Base-by-base conservation (phyloP, 2,888 invertebrate genomes). In the Caenorhabditis angaria region DNA sequence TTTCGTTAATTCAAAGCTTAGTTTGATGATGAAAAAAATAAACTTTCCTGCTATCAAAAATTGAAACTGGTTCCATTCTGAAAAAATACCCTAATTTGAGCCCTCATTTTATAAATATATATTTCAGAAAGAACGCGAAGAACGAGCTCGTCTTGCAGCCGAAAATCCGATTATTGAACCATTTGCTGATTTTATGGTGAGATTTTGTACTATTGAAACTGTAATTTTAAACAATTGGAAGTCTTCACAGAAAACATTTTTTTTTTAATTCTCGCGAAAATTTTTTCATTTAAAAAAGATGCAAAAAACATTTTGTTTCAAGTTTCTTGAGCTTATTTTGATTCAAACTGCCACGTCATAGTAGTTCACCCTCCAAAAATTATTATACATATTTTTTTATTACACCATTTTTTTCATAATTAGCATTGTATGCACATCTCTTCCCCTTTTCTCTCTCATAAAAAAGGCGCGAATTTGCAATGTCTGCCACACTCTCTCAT, bases 121-220 rank as follows among this genome's bases (percentile, higher is more conserved):
- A 20, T 57, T 57, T 8, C 14, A 64, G 47, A 48, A 22, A n/a
- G 72, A 73, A 41, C 25, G 68, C 22, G 72, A 72, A 48, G 68
- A 73, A n/a, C 61, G 54, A 48, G 65, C 65, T 0, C 61, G 53
- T 22, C n/a, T 50, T 22, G 68, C 57, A 29, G 54, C 60, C 1
- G 60, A 51, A 28, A 59, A 57, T 27, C 66, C 67, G 2, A 62
- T 35, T 3, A 27, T 41, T 10, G 51, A 12, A 10, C 48, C 20
- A 2, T 1, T 65, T 53, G 48, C 50, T 18, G 72, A 68, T 41
- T 48, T 68, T 55, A 56, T 68, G 58, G 68, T 68, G 51, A 47
- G 65, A 35, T 8, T 32, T 53, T 59, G 29, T 56, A 10, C 6
- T 3, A 10, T 6, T n/a, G 12, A 28, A 4, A 32, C 32, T 56